A percentile compares a stretch with the other conserved stretches of the same genome.
phyloP scores from a whole-genome alignment of 1,140 invertebrate genomes.

The Trichogramma pretiosum region DNA sequence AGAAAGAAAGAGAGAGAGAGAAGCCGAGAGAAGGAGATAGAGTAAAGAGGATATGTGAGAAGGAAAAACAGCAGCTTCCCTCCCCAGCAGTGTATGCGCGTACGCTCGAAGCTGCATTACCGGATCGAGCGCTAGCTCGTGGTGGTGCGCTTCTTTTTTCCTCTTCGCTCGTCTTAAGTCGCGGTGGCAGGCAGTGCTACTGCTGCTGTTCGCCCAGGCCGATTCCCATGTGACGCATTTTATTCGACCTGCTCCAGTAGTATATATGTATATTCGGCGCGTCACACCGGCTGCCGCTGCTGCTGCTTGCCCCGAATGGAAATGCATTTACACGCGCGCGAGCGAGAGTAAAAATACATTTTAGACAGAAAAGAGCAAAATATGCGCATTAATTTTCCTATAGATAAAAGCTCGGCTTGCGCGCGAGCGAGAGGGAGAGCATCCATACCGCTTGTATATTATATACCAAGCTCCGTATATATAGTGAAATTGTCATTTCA shows the following conservation, averaged over 20 bases:
- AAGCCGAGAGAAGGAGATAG: constrained; percentile 8
- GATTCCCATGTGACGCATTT: constrained; percentile 17
- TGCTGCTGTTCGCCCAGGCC: no score
- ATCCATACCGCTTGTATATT: no score
- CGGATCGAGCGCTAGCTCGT: constrained; percentile 5
- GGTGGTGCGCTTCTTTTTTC: neutral
- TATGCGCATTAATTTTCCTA: constrained; percentile 14
- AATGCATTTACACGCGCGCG: constrained; percentile 12
- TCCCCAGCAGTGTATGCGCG: no score
- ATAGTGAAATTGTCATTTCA: constrained; percentile 1
- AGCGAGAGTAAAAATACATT: constrained; percentile 15
- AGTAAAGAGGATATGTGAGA: neutral
- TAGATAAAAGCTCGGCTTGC: no score
- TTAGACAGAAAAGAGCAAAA: constrained; percentile 1
- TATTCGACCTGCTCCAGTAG: constrained; percentile 16
- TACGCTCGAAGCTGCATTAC: constrained; percentile 1
- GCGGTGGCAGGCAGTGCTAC: no score
- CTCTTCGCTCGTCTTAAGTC: neutral
- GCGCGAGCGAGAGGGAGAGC: no score
- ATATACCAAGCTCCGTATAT: no score
- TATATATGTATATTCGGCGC: constrained; percentile 9
- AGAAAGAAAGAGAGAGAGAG: constrained; percentile 6
- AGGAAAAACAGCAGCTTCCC: constrained; percentile 18
- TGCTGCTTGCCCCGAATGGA: neutral
- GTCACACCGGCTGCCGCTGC: neutral